Percentiles rank a stretch among this genome's conserved stretches.
phyloP scores from a whole-genome alignment of 2,888 invertebrate genomes.

The Phymatocera aterrima region DNA sequence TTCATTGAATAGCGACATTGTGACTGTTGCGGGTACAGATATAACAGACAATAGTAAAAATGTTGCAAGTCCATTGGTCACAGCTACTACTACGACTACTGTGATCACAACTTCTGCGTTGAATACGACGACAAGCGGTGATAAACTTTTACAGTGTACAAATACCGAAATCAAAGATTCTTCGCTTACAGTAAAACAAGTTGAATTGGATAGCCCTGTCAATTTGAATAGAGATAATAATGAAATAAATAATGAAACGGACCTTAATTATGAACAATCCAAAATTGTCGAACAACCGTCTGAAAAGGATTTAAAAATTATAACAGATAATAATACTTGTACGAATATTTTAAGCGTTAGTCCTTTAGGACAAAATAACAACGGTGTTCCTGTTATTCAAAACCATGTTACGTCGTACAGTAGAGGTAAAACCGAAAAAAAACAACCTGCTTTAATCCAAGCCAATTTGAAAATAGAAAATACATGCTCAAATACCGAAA shows the following conservation, averaged over 20 bases:
- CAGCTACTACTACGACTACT: constrained; percentile 57
- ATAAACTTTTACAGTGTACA: constrained; percentile 64
- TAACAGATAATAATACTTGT: constrained; percentile 47
- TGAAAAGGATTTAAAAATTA: constrained; percentile 52
- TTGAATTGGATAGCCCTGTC: constrained; percentile 42
- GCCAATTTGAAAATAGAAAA: constrained; percentile 42
- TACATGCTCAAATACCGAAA: constrained; percentile 51
- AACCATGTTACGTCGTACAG: constrained; percentile 67
- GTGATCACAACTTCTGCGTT: constrained; percentile 55
- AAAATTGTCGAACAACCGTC: constrained; percentile 50
- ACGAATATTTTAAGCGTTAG: constrained; percentile 62
- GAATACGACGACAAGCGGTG: constrained; percentile 57
- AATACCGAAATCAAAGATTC: constrained; percentile 59
- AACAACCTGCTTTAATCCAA: constrained; percentile 45
- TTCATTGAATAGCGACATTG: constrained; percentile 62
- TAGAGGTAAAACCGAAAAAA: constrained; percentile 62
- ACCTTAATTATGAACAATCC: constrained; percentile 44
- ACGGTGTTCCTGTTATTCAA: constrained; percentile 70
- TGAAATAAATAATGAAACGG: constrained; percentile 59
- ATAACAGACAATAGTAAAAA: constrained; percentile 51
- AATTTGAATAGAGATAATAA: constrained; percentile 56
- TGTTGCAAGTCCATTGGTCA: constrained; percentile 58
- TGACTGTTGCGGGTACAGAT: constrained; percentile 54
- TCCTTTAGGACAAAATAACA: constrained; percentile 64
- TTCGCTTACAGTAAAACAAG: constrained; percentile 49